These are phyloP conservation scores for Molossus molossus DNA, from an alignment of 2,797 vertebrate species.

Conservation along the genomic window DNA sequence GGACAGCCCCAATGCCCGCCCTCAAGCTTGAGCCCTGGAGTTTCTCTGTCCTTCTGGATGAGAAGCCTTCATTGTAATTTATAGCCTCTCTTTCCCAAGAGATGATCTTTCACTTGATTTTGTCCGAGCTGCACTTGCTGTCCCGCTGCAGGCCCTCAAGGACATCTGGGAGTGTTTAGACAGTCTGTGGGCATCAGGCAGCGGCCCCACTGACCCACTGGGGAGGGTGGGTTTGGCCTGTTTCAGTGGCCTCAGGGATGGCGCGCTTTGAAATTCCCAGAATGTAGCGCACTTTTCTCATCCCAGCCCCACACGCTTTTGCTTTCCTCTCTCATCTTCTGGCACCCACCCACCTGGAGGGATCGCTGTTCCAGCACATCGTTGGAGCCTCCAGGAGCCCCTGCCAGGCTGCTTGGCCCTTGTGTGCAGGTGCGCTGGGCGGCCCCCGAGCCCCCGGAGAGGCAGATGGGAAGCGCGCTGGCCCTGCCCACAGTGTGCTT, in stretches of 20 bases:
- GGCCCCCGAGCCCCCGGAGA: neutral
- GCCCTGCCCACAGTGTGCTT: slow-evolving; percentile 7
- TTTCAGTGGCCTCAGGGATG: neutral
- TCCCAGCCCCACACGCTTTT: neutral
- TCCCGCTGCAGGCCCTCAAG: neutral
- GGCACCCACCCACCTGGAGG: slow-evolving; percentile 46
- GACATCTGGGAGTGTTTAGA: slow-evolving; percentile 80
- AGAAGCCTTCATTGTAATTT: slow-evolving; percentile 63
- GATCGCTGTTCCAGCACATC: neutral
- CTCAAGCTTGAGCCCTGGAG: neutral
- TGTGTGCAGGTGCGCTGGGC: neutral
- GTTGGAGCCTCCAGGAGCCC: slow-evolving; percentile 43
- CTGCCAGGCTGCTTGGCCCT: slow-evolving; percentile 71
- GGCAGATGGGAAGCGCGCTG: slow-evolving; percentile 47
- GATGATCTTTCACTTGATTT: slow-evolving; percentile 71
- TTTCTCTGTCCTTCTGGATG: neutral
- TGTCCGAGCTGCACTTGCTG: slow-evolving; percentile 52
- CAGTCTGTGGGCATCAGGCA: slow-evolving; percentile 45
- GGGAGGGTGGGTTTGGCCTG: slow-evolving; percentile 58
- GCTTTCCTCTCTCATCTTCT: slow-evolving; percentile 19
- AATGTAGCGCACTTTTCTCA: slow-evolving; percentile 2
- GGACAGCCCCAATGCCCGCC: fast-evolving
- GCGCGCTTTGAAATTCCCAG: slow-evolving; percentile 33
- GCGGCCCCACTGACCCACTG: neutral
- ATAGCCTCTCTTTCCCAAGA: slow-evolving; percentile 68